These are phyloP conservation scores for Acipenser ruthenus DNA, from an alignment of 2,797 vertebrate genomes.

Conservation along the genomic window DNA sequence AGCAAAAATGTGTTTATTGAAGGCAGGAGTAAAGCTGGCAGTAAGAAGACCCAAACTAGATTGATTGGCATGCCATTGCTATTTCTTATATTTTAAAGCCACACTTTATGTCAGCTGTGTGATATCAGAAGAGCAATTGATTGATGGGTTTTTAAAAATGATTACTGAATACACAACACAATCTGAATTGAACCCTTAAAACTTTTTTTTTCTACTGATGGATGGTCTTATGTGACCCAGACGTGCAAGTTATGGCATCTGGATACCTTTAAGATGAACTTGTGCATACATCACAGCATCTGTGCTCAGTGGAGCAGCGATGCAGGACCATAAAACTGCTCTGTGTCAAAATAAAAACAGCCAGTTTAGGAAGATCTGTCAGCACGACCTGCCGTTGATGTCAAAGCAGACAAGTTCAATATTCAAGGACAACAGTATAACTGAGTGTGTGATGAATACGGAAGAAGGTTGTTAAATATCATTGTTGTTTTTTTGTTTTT, in stretches of 20 bases:
- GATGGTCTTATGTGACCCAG: slow-evolving; percentile 66
- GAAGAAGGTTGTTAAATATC: slow-evolving; percentile 18
- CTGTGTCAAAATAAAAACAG: slow-evolving; percentile 68
- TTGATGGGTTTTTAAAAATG: slow-evolving; percentile 47
- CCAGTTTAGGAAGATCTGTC: slow-evolving; percentile 62
- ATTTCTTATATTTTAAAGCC: slow-evolving; percentile 53
- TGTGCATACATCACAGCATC: slow-evolving; percentile 47
- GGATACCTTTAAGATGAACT: slow-evolving; percentile 61
- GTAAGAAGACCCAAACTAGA: neutral
- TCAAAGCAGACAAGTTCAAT: slow-evolving; percentile 61
- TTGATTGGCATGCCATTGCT: slow-evolving; percentile 43
- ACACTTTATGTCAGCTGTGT: slow-evolving; percentile 50
- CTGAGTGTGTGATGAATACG: slow-evolving; percentile 42
- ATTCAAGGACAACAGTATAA: slow-evolving; percentile 49
- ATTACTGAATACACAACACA: slow-evolving; percentile 46
- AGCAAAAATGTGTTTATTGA: slow-evolving; percentile 2
- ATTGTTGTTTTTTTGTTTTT: too few species aligned
- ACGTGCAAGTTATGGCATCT: slow-evolving; percentile 49
- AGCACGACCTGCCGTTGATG: slow-evolving; percentile 53
- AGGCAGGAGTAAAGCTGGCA: neutral
- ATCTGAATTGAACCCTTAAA: neutral
- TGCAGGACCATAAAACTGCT: slow-evolving; percentile 36
- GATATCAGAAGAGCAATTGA: slow-evolving; percentile 47
- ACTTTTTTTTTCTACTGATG: slow-evolving; percentile 48
- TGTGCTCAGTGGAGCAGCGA: slow-evolving; percentile 51